Evolutionary conservation across 2,113 vertebrate genomes (phyloP).

Genomic region (Silurus asotus): DNA sequence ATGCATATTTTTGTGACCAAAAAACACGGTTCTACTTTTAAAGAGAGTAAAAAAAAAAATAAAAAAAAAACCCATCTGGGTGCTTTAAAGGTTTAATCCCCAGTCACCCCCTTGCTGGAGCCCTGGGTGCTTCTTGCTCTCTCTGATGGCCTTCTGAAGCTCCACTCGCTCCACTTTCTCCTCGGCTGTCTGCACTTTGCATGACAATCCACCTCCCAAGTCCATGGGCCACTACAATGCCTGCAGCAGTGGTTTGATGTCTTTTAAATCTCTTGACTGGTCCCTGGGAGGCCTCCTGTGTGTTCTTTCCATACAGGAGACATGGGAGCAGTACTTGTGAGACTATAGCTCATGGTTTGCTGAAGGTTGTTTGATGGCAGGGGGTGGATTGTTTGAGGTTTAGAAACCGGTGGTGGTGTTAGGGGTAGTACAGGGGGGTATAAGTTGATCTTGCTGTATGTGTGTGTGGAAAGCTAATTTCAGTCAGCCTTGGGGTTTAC

Average conservation of each 20-base stretch:
- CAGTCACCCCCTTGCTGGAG: slow-evolving; percentile 39
- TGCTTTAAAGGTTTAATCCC: slow-evolving; percentile 36
- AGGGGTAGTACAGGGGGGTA: background rate
- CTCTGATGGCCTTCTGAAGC: slow-evolving; percentile 46
- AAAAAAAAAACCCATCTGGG: slow-evolving; percentile 26
- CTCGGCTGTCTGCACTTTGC: slow-evolving; percentile 68
- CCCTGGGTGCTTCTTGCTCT: slow-evolving; percentile 53
- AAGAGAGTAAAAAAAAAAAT: slow-evolving; percentile 19
- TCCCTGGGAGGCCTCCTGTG: slow-evolving; percentile 51
- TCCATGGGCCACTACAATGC: slow-evolving; percentile 73
- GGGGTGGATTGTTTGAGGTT: slow-evolving; percentile 50
- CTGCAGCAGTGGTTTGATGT: slow-evolving; percentile 69
- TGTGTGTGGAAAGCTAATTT: background rate
- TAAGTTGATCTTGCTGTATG: slow-evolving; percentile 2
- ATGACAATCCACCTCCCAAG: slow-evolving; percentile 77
- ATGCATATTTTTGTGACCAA: background rate
- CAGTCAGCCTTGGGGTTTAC: background rate
- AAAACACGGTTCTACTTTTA: background rate
- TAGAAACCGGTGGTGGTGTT: slow-evolving; percentile 9
- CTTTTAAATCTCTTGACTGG: slow-evolving; percentile 63
- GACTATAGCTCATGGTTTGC: slow-evolving; percentile 36
- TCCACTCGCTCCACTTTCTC: slow-evolving; percentile 62
- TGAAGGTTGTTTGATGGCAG: slow-evolving; percentile 50
- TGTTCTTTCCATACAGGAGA: slow-evolving; percentile 34
- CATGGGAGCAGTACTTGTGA: slow-evolving; percentile 30